These are phyloP conservation scores for Neelides folsomi DNA, from an alignment of 2,888 invertebrate species.

Conservation along the genomic window DNA sequence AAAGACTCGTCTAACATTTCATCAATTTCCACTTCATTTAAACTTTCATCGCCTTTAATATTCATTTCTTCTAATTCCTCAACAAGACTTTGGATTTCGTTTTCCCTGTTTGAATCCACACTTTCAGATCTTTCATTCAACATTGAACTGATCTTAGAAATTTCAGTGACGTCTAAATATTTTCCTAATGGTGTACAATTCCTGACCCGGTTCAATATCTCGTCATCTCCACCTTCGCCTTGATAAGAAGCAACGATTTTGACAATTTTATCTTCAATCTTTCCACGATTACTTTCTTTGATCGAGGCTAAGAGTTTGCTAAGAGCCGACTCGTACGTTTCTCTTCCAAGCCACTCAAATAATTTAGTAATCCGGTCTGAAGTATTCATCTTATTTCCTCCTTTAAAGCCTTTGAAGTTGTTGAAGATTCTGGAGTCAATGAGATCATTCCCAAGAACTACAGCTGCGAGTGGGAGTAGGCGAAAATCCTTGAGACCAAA, in stretches of 20 bases:
- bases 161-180: not conserved
- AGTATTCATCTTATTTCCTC: slow-evolving; percentile 45
- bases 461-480: slow-evolving; percentile 63
- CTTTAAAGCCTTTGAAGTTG: slow-evolving; percentile 52
- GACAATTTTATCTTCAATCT: slow-evolving; percentile 30
- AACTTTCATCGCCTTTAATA: slow-evolving; percentile 27
- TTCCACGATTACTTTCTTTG: slow-evolving; percentile 28
- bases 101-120: not conserved
- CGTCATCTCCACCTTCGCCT: slow-evolving; percentile 20
- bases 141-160: not conserved
- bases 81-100: slow-evolving; percentile 12
- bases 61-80: slow-evolving; percentile 22
- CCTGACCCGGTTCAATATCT: slow-evolving; percentile 14
- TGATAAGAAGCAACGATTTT: slow-evolving; percentile 35
- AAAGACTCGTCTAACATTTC: slow-evolving; percentile 4
- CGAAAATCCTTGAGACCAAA: slow-evolving; percentile 40
- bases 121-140: too few species aligned
- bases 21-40: slow-evolving; percentile 34
- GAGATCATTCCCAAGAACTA: slow-evolving; percentile 80
- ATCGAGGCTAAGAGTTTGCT: slow-evolving; percentile 39
- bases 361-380: slow-evolving; percentile 57
- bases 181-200: not conserved
- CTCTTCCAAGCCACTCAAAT: slow-evolving; percentile 57
- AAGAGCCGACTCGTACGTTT: slow-evolving; percentile 56
- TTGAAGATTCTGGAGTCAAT: slow-evolving; percentile 53